Percentiles rank a stretch among this genome's conserved stretches.
phyloP scores from a whole-genome alignment of 2,888 invertebrate species.

The Synergus laeviventris region DNA sequence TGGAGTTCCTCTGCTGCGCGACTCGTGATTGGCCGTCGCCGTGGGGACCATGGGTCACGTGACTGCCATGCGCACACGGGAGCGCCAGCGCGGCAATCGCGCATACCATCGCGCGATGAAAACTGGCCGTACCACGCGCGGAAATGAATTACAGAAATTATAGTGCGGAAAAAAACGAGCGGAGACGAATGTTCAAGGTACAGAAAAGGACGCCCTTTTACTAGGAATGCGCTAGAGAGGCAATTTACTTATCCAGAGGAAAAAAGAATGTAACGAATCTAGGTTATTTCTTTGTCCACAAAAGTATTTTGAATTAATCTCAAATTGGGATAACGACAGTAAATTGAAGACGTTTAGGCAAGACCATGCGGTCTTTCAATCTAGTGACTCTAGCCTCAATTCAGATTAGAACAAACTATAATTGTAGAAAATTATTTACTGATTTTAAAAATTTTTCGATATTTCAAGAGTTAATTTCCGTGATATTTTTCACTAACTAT shows the following conservation, averaged over 20 bases:
- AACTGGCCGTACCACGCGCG: conserved; percentile 68
- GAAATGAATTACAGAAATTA: conserved; percentile 62
- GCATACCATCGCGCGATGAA: conserved; percentile 59
- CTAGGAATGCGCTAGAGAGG: background rate
- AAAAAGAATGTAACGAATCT: background rate
- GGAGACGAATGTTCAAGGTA: conserved; percentile 3
- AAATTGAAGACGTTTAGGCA: background rate
- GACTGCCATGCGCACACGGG: conserved; percentile 49
- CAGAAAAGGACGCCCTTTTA: background rate
- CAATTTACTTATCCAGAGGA: background rate
- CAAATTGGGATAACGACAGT: background rate
- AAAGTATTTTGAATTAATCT: background rate
- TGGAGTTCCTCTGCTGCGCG: conserved; percentile 47
- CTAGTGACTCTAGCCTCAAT: background rate
- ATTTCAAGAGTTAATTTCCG: background rate
- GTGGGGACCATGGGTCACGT: conserved; percentile 50
- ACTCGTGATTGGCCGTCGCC: conserved; percentile 53
- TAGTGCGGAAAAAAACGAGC: conserved; percentile 22
- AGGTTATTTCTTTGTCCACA: background rate
- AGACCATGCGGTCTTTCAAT: background rate
- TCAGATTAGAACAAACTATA: background rate
- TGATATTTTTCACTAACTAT: background rate
- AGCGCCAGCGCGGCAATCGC: conserved; percentile 46
- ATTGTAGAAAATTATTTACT: background rate
- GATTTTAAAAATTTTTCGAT: background rate